Evolutionary conservation across 2,888 invertebrate species (phyloP).

Genomic region (Diplolepis rosae): DNA sequence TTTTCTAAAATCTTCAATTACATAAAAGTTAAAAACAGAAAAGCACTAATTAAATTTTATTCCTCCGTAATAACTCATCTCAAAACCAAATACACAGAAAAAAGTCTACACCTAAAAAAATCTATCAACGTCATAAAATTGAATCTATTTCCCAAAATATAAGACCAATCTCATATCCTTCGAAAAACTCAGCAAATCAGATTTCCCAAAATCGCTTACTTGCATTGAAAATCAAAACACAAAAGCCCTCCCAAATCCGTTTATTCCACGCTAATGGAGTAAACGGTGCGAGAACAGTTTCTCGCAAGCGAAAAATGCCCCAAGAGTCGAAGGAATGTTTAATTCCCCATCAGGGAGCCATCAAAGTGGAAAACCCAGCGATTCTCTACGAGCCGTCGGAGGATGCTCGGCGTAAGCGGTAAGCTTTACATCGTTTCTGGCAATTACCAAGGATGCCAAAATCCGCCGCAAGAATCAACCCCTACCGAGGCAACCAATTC

Average conservation of each 20-base stretch:
- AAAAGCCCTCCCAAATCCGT: slow-evolving; percentile 1
- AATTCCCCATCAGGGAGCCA: slow-evolving; percentile 46
- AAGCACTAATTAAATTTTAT: too few species aligned
- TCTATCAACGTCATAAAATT: too few species aligned
- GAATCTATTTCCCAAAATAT: too few species aligned
- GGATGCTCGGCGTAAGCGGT: slow-evolving; percentile 62
- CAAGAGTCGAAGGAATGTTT: slow-evolving; percentile 42
- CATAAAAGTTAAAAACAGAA: too few species aligned
- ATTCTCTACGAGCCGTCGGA: slow-evolving; percentile 49
- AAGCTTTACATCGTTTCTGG: slow-evolving; percentile 71
- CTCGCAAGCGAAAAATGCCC: slow-evolving; percentile 41
- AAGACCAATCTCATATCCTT: too few species aligned
- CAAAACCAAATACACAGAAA: too few species aligned
- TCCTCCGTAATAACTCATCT: too few species aligned
- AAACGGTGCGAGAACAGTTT: slow-evolving; percentile 31
- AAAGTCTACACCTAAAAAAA: too few species aligned
- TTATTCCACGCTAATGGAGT: slow-evolving; percentile 37
- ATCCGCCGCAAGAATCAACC: slow-evolving; percentile 72
- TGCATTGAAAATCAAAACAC: not conserved
- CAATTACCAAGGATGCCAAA: slow-evolving; percentile 71
- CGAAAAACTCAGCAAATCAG: too few species aligned
- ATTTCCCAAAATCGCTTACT: not conserved
- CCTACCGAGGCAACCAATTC: slow-evolving; percentile 45
- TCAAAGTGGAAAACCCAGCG: slow-evolving; percentile 29
- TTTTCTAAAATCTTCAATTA: too few species aligned